Evolutionary conservation across 2,888 invertebrate genomes (phyloP).

Genomic region (Mythimna pallens): DNA sequence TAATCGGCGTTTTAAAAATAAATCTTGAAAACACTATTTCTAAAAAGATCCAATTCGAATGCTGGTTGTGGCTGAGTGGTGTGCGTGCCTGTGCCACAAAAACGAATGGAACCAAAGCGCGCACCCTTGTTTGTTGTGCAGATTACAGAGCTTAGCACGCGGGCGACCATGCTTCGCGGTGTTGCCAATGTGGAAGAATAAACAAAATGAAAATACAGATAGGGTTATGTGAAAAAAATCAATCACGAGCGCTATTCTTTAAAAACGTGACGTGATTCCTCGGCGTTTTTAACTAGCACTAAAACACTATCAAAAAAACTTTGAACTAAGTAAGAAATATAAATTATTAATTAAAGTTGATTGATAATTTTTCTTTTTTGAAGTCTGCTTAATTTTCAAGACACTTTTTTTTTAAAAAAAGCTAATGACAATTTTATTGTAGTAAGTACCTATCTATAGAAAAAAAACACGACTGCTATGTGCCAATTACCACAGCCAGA

Average conservation of each 20-base stretch:
- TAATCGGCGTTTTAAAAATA: conserved; percentile 6
- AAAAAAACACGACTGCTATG: background rate
- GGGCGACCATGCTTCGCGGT: conserved; percentile 60
- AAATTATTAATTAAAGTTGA: too few relatives aligned
- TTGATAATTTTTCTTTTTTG: too few relatives aligned
- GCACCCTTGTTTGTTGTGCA: conserved; percentile 80
- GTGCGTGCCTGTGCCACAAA: conserved; percentile 70
- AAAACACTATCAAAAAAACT: too few relatives aligned
- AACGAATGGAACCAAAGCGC: conserved; percentile 71
- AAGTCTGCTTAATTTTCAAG: too few relatives aligned
- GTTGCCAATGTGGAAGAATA: conserved; percentile 13
- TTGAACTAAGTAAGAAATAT: too few relatives aligned
- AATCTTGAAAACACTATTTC: conserved; percentile 1
- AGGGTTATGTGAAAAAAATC: too few relatives aligned
- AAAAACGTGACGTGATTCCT: too few relatives aligned
- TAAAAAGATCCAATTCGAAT: conserved; percentile 18
- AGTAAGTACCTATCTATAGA: too few relatives aligned
- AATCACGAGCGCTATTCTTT: too few relatives aligned
- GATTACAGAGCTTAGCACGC: conserved; percentile 76
- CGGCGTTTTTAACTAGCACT: too few relatives aligned
- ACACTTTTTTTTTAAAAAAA: too few relatives aligned
- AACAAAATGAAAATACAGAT: background rate
- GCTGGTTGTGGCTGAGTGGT: conserved; percentile 31
- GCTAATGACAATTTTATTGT: too few relatives aligned
- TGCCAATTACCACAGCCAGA: background rate